These are phyloP conservation scores for Gobionotothen gibberifrons DNA, from an alignment of 2,797 vertebrate genomes.

Conservation along the genomic window DNA sequence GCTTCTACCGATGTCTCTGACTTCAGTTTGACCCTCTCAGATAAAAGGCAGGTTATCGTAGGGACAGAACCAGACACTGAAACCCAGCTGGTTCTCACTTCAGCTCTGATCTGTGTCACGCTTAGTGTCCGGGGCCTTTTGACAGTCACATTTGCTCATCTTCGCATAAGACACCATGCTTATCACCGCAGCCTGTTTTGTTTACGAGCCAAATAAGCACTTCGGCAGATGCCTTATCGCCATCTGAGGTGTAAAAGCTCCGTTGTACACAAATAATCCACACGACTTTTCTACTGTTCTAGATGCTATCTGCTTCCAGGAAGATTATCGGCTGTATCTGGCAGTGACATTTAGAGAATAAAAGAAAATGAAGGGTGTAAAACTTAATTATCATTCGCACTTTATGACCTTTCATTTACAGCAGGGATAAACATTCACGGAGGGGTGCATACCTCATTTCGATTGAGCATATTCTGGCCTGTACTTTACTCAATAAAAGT, in stretches of 20 bases:
- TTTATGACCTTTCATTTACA: slow-evolving; percentile 34
- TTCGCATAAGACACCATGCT: slow-evolving; percentile 23
- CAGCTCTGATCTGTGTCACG: slow-evolving; percentile 50
- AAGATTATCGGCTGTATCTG: slow-evolving; percentile 41
- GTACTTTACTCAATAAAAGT: slow-evolving; percentile 28
- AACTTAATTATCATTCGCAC: slow-evolving; percentile 34
- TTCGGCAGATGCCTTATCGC: slow-evolving; percentile 55
- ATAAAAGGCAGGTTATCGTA: slow-evolving; percentile 60
- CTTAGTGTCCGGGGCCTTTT: slow-evolving; percentile 19
- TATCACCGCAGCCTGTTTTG: slow-evolving; percentile 37
- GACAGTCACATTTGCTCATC: slow-evolving; percentile 12
- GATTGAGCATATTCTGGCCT: slow-evolving; percentile 20
- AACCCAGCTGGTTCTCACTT: slow-evolving; percentile 42
- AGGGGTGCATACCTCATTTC: slow-evolving; percentile 3
- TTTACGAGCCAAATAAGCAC: slow-evolving; percentile 59
- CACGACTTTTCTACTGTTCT: slow-evolving; percentile 33
- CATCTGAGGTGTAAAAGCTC: slow-evolving; percentile 64
- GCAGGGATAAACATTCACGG: slow-evolving; percentile 25
- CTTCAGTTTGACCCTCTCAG: slow-evolving; percentile 63
- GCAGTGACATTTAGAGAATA: slow-evolving; percentile 13
- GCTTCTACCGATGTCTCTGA: slow-evolving; percentile 45
- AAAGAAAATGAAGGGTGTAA: slow-evolving; percentile 12
- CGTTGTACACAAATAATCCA: slow-evolving; percentile 54
- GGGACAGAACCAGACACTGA: slow-evolving; percentile 43
- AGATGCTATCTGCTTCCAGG: slow-evolving; percentile 62